Base-by-base conservation (phyloP, 2,888 invertebrate genomes). In the Trichogramma dendrolimi region DNA sequence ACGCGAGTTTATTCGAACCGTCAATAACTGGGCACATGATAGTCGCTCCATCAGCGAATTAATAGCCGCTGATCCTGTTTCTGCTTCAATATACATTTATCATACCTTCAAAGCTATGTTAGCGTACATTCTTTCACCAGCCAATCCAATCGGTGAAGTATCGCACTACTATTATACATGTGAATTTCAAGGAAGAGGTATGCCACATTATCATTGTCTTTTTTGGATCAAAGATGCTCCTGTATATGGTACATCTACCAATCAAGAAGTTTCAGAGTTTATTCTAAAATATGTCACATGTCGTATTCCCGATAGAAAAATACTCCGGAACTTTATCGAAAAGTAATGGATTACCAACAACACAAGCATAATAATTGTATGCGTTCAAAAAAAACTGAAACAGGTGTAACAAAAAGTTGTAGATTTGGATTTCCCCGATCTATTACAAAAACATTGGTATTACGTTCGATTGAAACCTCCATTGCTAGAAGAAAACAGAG, bases 51-150 rank as follows among this genome's bases (percentile, higher is more conserved):
- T 46, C 53, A 69, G 68, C 62, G 69, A 71, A 60, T 64, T 75
- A n/a, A 70, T 74, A 51, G 71, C 72, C n/a, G 51, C 61, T 8
- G 72, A 75, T 68, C 71, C 73, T 11, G 69, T 73, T 1, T 67
- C 72, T 7, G 64, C 68, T 42, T 71, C 71, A 6, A 60, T 70
- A 42, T 73, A 72, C 62, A 69, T 73, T 39, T 69, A 73, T 42
- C 71, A 67, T 39, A 71, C 72, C 60, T 73, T 72, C 64, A 27
- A 60, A 39, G 64, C 66, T 6, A 71, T 72, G 67, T 63, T 73
- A 14, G 69, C 69, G 40, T 73, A 73, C 53, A 53, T 73, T n/a
- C 67, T 48, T 14, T 67, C 67, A 44, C 47, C 64, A 6, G 67
- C 68, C 59, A 68, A 57, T 58, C 71, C 71, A 7, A 52, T 72